Conservation (phyloP, 2,888 invertebrate genomes). For the Chouioia cunea region DNA sequence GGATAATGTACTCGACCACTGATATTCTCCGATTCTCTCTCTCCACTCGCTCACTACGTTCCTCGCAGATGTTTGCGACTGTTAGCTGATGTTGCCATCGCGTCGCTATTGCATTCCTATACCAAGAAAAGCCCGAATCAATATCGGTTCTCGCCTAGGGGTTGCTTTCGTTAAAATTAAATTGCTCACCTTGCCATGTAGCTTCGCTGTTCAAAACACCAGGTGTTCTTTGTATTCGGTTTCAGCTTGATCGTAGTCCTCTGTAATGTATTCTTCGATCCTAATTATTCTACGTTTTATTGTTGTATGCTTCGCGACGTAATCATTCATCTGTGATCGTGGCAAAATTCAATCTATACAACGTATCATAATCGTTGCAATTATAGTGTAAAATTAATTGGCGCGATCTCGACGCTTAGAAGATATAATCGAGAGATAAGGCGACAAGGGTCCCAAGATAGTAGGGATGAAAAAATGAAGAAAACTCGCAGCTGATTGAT, state of each 20-base stretch:
- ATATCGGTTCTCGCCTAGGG: too few relatives aligned
- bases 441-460: neutral
- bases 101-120: too few relatives aligned
- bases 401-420: constrained; percentile 17
- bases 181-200: too few relatives aligned
- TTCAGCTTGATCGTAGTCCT: too few relatives aligned
- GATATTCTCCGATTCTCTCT: constrained; percentile 34
- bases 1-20: constrained; percentile 29
- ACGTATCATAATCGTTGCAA: constrained; percentile 1
- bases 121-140: too few relatives aligned
- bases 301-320: too few relatives aligned
- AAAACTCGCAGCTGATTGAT: constrained; percentile 43
- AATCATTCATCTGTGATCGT: neutral
- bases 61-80: neutral
- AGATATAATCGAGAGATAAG: constrained; percentile 6
- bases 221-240: too few relatives aligned
- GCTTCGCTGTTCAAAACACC: too few relatives aligned
- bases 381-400: constrained; percentile 22
- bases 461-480: constrained; percentile 9
- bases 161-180: too few relatives aligned
- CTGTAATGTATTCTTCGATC: too few relatives aligned
- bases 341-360: too few relatives aligned
- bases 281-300: neutral
- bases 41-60: neutral
- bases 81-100: neutral